These are phyloP conservation scores for Rhadina sibilatrix DNA, from an alignment of 2,113 vertebrate genomes.

Conservation along the genomic window DNA sequence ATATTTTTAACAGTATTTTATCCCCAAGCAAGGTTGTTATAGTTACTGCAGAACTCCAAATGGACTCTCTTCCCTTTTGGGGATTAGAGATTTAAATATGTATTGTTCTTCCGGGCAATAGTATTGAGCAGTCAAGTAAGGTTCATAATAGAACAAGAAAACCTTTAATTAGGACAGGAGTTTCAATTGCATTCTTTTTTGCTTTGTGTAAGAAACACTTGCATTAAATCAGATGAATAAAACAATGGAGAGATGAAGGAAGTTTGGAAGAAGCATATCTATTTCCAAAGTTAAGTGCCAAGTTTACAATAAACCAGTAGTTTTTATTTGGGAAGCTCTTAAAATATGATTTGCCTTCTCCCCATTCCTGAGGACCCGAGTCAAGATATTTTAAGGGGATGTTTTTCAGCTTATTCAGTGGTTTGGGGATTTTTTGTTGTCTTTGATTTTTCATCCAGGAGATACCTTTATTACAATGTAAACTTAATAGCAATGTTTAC, in stretches of 20 bases:
- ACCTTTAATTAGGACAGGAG: conserved; percentile 46
- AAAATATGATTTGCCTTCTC: not conserved
- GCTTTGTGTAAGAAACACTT: conserved; percentile 40
- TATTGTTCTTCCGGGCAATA: conserved; percentile 46
- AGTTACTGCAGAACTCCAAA: not conserved
- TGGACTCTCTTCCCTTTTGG: not conserved
- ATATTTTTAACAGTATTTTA: not conserved
- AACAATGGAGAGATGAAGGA: conserved; percentile 3
- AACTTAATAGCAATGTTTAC: not conserved
- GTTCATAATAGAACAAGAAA: conserved; percentile 53
- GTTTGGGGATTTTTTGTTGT: not conserved
- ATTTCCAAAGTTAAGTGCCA: not conserved
- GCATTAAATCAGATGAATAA: conserved; percentile 40
- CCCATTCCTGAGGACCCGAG: not conserved
- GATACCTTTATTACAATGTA: not conserved
- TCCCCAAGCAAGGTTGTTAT: not conserved
- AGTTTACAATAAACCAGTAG: not conserved
- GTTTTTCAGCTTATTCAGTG: not conserved
- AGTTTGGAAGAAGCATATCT: not conserved
- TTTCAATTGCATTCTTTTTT: conserved; percentile 2
- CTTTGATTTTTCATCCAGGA: not conserved
- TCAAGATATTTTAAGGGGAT: not conserved
- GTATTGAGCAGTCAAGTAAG: conserved; percentile 29
- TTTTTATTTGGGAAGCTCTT: conserved; percentile 11
- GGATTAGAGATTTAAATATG: conserved; percentile 34